Conservation (phyloP, 1,140 invertebrate species). For the Coelopa frigida region DNA sequence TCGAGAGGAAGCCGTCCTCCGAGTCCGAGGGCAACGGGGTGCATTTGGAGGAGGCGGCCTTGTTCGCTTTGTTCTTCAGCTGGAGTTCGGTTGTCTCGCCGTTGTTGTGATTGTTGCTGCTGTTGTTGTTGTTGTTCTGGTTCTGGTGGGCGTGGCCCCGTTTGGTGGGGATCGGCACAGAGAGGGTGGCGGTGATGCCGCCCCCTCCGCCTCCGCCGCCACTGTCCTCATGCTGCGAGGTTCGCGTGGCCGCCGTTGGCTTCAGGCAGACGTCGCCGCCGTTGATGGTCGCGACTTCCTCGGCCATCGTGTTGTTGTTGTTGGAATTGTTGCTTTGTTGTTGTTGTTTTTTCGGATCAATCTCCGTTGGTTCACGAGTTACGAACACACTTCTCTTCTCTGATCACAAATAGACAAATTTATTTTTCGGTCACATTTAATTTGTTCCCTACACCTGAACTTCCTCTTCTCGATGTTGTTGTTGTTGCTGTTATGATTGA, state of each 20-base stretch:
- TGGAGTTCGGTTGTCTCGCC: too few relatives aligned
- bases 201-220: conserved; percentile 5
- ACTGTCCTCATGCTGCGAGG: too few relatives aligned
- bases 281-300: neutral
- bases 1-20: conserved; percentile 38
- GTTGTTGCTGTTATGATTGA: too few relatives aligned
- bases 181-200: neutral
- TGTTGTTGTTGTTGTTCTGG: conserved; percentile 7
- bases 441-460: too few relatives aligned
- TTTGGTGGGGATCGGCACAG: neutral
- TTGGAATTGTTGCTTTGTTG: conserved; percentile 1
- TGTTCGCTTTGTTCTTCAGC: neutral
- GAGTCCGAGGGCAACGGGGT: conserved; percentile 4
- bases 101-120: conserved; percentile 1
- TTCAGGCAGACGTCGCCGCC: too few relatives aligned
- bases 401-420: too few relatives aligned
- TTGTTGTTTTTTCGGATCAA: too few relatives aligned
- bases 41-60: neutral
- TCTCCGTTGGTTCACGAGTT: too few relatives aligned
- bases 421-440: too few relatives aligned
- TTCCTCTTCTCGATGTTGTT: too few relatives aligned
- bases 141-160: neutral
- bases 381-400: too few relatives aligned
- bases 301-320: neutral
- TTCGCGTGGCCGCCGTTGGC: too few relatives aligned